Evolutionary conservation across 2,888 invertebrate genomes (phyloP), one percentile per base, ranked within the genome.

Genomic region (Alviniconcha strummeri): DNA sequence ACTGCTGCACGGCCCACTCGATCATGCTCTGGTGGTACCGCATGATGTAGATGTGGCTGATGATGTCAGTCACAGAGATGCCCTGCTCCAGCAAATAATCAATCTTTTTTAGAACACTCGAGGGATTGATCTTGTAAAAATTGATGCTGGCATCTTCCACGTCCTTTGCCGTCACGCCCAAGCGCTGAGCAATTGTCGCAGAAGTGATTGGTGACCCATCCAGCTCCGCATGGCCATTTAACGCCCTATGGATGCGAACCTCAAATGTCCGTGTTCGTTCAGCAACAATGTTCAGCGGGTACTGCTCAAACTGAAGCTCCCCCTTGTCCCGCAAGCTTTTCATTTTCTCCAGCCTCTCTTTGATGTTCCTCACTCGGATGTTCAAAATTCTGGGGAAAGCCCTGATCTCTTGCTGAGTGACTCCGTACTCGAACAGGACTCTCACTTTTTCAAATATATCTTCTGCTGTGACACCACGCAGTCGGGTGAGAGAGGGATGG

Each of bases 1-100:
- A 75, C 60, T 69, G 81, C 19, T 76, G 67, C 5, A 83, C 60
- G 5, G 84, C 84, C 1, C 13, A 13, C 64, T 83, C 17, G n/a
- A 85, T 17, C 2, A 17, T 72, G 4, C n/a, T 19, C 13, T 60
- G 64, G 15, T 75, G 78, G 36, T 84, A 78, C 15, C 75, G 81
- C 76, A 87, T 57, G 71, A 87, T 80, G 71, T 87, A 84, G 52
- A 84, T 64, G 15, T 85, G 85, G 67, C 83, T 84, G n/a, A 84
- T n/a, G 52, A 87, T 83, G 8, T 87, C 84, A 5, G 80, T 57
- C 5, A 60, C 69, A 1, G 81, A 36, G 11, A 87, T 52, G 0
- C 85, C 85, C 67, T 82, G 56, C 11, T 36, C 76, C 7, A 84
- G 13, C 57, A 87, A 82, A 55, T 82, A 85, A 13, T 83, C 67